A percentile compares a stretch with the other conserved stretches of the same genome.
Conservation (phyloP, 1,140 invertebrate species). For the Dolichoris vasculosae region DNA sequence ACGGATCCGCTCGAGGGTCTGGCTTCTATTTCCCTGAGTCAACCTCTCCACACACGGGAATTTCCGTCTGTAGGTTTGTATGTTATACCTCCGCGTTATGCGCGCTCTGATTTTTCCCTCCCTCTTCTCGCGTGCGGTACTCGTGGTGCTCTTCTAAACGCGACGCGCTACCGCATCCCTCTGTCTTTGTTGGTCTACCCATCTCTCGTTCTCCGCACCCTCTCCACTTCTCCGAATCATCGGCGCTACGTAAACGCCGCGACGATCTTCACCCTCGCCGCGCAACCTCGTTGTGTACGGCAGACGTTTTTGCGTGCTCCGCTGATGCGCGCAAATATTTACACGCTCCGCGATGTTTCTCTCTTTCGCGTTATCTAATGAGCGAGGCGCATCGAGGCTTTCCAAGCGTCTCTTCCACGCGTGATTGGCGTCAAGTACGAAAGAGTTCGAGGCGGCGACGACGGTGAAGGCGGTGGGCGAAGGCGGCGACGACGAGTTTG, state of each 20-base stretch:
- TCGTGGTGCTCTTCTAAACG: constrained; percentile 18
- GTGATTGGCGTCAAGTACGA: background rate
- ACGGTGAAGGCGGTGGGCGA: background rate
- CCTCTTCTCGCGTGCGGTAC: constrained; percentile 30
- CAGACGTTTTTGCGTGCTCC: background rate
- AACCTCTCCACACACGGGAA: background rate
- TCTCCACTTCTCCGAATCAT: background rate
- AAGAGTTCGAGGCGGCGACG: background rate
- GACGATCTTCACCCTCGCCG: background rate
- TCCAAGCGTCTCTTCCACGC: background rate
- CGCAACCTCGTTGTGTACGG: background rate
- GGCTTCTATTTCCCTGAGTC: background rate
- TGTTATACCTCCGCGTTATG: constrained; percentile 40
- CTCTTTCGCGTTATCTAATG: background rate
- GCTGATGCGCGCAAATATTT: constrained; percentile 17
- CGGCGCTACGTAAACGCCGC: background rate
- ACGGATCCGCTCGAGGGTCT: background rate
- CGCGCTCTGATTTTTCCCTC: background rate
- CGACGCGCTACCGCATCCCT: constrained; percentile 20
- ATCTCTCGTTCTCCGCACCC: background rate
- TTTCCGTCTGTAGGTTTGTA: constrained; percentile 50
- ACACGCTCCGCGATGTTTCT: background rate
- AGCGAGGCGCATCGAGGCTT: background rate
- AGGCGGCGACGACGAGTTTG: background rate
- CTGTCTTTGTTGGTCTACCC: background rate